Evolutionary conservation across 2,113 vertebrate species (phyloP), one percentile per base, ranked within the genome.

Genomic region (Lophura nycthemera): DNA sequence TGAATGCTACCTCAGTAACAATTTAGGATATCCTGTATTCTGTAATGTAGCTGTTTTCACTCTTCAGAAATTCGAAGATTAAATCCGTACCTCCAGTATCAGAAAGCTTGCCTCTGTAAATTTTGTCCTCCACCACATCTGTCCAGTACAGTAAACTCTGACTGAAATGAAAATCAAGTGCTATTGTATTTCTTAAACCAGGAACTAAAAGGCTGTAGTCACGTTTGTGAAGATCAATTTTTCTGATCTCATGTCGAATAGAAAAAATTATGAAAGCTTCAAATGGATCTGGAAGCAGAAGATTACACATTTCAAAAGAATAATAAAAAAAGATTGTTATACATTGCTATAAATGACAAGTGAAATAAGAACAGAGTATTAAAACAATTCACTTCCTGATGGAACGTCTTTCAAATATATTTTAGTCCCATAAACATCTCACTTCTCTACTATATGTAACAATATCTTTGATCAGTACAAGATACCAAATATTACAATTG

Each of bases 181-280:
- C 99, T 57, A 99, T 99, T 73, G 99, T 99, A 91, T 99, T 99
- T 95, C 99, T 98, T 48, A 99, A 96, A 22, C 99, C 99, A 34
- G 99, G 99, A 93, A 99, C 99, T 80, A 99, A 96, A 73, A 99
- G 97, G 95, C 98, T 99, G 95, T 99, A 99, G 97, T 99, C 99
- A 69, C 98, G 98, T 96, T 99, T 99, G 97, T 99, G 99, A 97
- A 99, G 99, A 98, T 99, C 99, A 96, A 99, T 99, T 79, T 98
- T 98, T 97, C 99, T 98, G 96, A 99, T 99, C 97, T 99, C 99
- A 24, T 99, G 99, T 16, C 99, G 99, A 97, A 99, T 99, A 40
- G 99, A 99, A 97, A 99, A 99, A 97, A 99, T 99, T 95, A 99
- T 98, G 95, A 99, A 99, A 93, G 99, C 99, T 95, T 99, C 99